phyloP scores from a whole-genome alignment of 2,113 vertebrate species.

The Strigops habroptila region DNA sequence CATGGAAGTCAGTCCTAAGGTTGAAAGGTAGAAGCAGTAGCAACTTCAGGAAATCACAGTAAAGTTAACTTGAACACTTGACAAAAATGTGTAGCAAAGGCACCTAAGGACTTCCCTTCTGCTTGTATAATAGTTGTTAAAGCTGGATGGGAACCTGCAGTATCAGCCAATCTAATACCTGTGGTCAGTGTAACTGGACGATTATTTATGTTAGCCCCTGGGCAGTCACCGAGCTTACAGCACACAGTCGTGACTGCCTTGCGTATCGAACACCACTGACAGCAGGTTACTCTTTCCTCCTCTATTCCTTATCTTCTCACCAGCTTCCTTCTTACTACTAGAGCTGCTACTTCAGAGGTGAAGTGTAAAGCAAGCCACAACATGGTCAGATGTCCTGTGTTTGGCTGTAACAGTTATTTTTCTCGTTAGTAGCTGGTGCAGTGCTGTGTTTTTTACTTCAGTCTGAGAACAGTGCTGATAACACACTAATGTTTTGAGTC shows the following conservation, averaged over 20 bases:
- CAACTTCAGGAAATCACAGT: neutral
- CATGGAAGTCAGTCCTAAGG: neutral
- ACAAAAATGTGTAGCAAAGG: neutral
- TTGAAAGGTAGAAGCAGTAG: neutral
- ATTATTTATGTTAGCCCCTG: neutral
- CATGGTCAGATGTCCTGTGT: neutral
- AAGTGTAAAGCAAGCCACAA: neutral
- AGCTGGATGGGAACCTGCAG: neutral
- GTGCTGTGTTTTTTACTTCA: neutral
- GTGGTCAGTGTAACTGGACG: neutral
- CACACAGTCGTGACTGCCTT: neutral
- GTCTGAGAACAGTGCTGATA: too few species aligned
- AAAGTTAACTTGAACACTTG: neutral
- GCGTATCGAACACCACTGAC: neutral
- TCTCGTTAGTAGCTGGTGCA: neutral
- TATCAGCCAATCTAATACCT: neutral
- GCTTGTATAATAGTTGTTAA: neutral
- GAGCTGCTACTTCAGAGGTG: neutral
- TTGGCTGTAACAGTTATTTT: neutral
- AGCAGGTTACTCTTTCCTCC: neutral
- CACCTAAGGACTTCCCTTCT: neutral
- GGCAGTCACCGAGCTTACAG: neutral
- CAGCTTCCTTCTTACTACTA: neutral
- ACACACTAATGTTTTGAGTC: too few species aligned
- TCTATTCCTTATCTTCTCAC: neutral